Evolutionary conservation across 2,888 invertebrate genomes (phyloP), one percentile per base, ranked within the genome.

Genomic region (Papilio gigon): DNA sequence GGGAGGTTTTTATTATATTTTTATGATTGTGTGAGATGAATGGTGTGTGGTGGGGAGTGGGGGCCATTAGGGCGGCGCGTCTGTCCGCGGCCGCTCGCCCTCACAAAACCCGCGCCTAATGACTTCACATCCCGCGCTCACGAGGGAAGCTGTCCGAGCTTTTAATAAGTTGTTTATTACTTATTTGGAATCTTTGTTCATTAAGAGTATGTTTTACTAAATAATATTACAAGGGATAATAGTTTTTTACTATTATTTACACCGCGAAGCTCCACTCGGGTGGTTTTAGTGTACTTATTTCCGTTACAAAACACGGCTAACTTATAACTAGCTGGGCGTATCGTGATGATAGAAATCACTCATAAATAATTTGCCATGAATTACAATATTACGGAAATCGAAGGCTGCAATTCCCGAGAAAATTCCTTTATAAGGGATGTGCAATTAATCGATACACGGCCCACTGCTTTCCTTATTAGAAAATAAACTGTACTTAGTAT

Each of bases 11-110:
- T 68, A 69, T 65, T 75, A 74, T 75, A 72, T 76, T 76, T 75
- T 74, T 74, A 76, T 76, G 74, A 76, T 75, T 72, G 74, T 74
- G 71, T 68, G 74, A 71, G 72, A 71, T 76, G 74, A 77, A 76
- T 74, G 72, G 73, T 30, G 67, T 37, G 62, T 70, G 68, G 71
- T 71, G 72, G 70, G 72, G 71, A 71, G 3, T 22, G 20, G 47
- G 47, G 70, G 73, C 77, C 73, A 77, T 77, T 76, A 77, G 72
- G 73, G 71, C 71, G 71, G 74, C 33, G 67, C 67, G 74, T 77
- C 76, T 73, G 74, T 76, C 77, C 73, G 64, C 74, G 72, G 67
- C 66, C 67, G 53, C 69, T 71, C 61, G 65, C 44, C 44, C 35
- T 65, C 67, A 72, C 67, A 70, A 70, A 75, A 73, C 64, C 60